These are phyloP conservation scores for Colistium nudipinnis DNA, from an alignment of 2,113 vertebrate genomes.

Conservation along the genomic window DNA sequence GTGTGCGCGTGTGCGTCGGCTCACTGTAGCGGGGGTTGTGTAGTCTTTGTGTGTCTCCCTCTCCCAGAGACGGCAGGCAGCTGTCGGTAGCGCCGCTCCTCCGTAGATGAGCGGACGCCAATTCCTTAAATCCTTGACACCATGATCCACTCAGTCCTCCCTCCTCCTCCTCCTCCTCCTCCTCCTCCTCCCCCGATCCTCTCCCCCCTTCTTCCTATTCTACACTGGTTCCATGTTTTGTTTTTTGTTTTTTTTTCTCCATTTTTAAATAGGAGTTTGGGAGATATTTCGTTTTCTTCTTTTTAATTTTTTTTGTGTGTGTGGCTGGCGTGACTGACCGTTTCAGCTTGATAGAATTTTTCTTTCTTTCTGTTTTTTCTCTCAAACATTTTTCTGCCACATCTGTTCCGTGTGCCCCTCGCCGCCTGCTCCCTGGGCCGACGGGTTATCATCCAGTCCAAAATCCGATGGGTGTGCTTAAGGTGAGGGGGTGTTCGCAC, in stretches of 20 bases:
- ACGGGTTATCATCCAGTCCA: conserved; percentile 95
- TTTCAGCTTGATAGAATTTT: conserved; percentile 43
- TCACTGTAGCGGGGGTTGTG: conserved; percentile 82
- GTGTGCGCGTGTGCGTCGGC: conserved; percentile 85
- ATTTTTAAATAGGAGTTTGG: conserved; percentile 7
- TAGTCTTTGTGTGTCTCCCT: conserved; percentile 87
- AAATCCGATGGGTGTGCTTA: conserved; percentile 88
- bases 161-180: conserved; percentile 7
- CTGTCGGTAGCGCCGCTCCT: conserved; percentile 90
- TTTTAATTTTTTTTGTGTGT: no score
- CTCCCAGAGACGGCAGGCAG: conserved; percentile 89
- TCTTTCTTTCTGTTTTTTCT: background rate
- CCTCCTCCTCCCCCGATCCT: conserved; percentile 21
- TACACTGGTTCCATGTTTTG: conserved; percentile 40
- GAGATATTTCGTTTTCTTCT: conserved; percentile 29
- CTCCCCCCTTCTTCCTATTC: no score
- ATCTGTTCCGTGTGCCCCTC: conserved; percentile 81
- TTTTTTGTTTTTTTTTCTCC: no score
- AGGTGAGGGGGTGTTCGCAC: conserved; percentile 18
- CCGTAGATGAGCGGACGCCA: conserved; percentile 63
- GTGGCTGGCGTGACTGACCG: conserved; percentile 56
- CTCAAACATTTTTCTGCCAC: conserved; percentile 21
- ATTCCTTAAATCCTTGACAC: conserved; percentile 95
- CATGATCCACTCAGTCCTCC: conserved; percentile 69
- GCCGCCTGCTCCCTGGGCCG: conserved; percentile 89